These are phyloP conservation scores for Drosophila ercepeae DNA, from an alignment of 1,140 invertebrate species.

Conservation along the genomic window DNA sequence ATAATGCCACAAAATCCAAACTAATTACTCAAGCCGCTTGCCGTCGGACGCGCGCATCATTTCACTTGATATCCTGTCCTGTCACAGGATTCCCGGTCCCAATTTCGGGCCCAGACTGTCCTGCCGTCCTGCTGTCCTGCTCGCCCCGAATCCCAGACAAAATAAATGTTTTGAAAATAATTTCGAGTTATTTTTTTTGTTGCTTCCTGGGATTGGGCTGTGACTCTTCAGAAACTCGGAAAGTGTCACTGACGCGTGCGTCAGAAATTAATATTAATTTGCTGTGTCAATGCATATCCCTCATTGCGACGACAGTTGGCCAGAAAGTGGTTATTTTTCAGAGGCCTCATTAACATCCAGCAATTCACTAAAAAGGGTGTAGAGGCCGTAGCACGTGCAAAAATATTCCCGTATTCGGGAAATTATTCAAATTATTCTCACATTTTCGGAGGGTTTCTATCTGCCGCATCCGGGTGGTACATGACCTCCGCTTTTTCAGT, in stretches of 20 bases:
- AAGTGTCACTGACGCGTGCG: constrained; percentile 79
- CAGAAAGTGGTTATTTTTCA: constrained; percentile 71
- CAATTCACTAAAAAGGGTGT: constrained; percentile 38
- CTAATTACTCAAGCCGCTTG: constrained; percentile 77
- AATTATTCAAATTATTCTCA: constrained; percentile 56
- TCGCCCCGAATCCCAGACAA: constrained; percentile 48
- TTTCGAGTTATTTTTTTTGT: constrained; percentile 69
- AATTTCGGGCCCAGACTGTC: constrained; percentile 38
- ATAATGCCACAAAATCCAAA: constrained; percentile 83
- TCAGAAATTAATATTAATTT: constrained; percentile 84
- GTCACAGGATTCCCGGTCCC: constrained; percentile 63
- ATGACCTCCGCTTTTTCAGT: neutral
- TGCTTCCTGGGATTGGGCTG: neutral
- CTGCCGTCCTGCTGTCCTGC: constrained; percentile 46
- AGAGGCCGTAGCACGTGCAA: constrained; percentile 48
- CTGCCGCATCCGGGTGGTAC: constrained; percentile 1
- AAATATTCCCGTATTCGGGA: constrained; percentile 32
- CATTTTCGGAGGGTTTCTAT: constrained; percentile 47
- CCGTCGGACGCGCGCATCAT: constrained; percentile 76
- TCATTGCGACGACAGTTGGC: constrained; percentile 68
- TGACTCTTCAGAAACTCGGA: constrained; percentile 3
- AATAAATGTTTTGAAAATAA: constrained; percentile 81
- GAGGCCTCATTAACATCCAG: constrained; percentile 57
- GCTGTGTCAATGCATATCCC: constrained; percentile 80
- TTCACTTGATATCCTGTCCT: constrained; percentile 79